These are phyloP conservation scores for Apistogramma diplotaenia DNA, from an alignment of 2,113 vertebrate genomes.

Conservation along the genomic window DNA sequence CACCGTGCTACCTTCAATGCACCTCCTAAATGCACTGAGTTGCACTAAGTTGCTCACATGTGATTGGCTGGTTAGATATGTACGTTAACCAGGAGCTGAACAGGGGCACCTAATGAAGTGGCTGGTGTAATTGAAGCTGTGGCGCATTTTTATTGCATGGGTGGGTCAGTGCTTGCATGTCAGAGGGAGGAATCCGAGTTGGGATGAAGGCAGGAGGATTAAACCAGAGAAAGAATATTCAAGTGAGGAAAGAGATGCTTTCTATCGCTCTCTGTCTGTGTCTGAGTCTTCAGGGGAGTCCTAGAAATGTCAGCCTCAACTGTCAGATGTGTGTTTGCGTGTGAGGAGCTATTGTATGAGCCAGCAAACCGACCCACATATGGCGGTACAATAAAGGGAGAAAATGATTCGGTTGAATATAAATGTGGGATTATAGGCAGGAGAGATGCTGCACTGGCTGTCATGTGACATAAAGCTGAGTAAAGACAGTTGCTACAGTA, in stretches of 20 bases:
- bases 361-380: constrained; percentile 23
- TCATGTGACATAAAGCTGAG: background rate
- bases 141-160: background rate
- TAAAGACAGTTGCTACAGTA: background rate
- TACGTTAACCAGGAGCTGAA: background rate
- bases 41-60: no score
- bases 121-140: background rate
- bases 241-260: constrained; percentile 7
- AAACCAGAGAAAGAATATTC: constrained; percentile 8
- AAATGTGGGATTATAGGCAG: background rate
- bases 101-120: background rate
- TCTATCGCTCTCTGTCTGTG: background rate
- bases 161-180: constrained; percentile 8
- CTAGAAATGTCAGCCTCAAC: constrained; percentile 43
- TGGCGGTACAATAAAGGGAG: background rate
- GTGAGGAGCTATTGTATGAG: constrained; percentile 17
- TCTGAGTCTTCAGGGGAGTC: constrained; percentile 12
- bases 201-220: background rate
- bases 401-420: background rate
- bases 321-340: background rate
- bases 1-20: no score
- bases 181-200: background rate
- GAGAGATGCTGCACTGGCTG: background rate
- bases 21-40: no score
- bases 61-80: background rate